phyloP scores from a whole-genome alignment of 2,797 vertebrate species.

The Gymnocypris eckloni region DNA sequence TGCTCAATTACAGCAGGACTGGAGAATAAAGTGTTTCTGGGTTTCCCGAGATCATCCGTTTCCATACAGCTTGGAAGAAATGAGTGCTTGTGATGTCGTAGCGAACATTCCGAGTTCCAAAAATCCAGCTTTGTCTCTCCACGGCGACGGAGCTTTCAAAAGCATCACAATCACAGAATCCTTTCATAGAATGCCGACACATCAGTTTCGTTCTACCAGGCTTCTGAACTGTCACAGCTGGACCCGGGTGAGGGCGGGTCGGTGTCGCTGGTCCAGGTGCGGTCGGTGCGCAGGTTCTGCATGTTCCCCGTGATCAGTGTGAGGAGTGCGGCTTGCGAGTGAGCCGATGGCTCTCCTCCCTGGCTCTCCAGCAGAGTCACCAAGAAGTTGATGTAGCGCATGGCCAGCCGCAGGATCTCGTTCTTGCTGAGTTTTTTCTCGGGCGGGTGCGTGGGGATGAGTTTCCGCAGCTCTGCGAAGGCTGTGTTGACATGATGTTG shows the following conservation, averaged over 20 bases:
- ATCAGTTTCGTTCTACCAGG: conserved; percentile 74
- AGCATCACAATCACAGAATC: conserved; percentile 15
- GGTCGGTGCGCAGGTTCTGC: conserved; percentile 77
- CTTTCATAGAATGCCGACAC: not conserved
- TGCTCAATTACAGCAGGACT: not conserved
- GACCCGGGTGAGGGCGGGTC: conserved; percentile 82
- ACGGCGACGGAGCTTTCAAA: not conserved
- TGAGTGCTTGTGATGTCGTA: conserved; percentile 6
- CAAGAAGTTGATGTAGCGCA: conserved; percentile 98
- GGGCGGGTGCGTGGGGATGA: conserved; percentile 95
- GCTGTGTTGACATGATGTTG: conserved; percentile 97
- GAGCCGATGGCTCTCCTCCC: conserved; percentile 78
- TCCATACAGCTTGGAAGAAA: not conserved
- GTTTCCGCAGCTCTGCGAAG: conserved; percentile 93
- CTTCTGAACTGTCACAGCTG: conserved; percentile 80
- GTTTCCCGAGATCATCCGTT: conserved; percentile 4
- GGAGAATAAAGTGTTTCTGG: not conserved
- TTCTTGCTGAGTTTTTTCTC: conserved; percentile 99
- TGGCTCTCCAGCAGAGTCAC: conserved; percentile 91
- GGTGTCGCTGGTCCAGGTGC: conserved; percentile 80
- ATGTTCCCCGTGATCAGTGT: conserved; percentile 80
- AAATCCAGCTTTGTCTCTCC: conserved; percentile 13
- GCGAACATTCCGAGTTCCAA: conserved; percentile 1
- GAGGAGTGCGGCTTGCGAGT: conserved; percentile 76
- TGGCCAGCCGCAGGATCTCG: conserved; percentile 94